A percentile compares a stretch with the other conserved stretches of the same genome.
Conservation (phyloP, 2,888 invertebrate species). For the Caenorhabditis wallacei region DNA sequence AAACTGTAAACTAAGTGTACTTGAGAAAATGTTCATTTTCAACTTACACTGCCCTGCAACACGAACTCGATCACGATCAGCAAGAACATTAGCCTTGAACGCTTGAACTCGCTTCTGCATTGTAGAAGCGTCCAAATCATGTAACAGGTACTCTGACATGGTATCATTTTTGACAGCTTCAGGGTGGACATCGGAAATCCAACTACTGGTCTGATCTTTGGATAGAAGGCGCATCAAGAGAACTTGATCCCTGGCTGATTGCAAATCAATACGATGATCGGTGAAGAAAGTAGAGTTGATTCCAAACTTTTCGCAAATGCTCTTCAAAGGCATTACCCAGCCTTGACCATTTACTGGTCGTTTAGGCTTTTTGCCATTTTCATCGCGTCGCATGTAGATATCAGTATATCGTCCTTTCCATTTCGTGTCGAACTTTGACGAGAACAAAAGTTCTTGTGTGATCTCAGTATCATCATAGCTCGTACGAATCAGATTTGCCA, state of each 20-base stretch:
- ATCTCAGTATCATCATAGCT: slow-evolving; percentile 67
- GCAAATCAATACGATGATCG: slow-evolving; percentile 68
- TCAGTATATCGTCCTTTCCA: slow-evolving; percentile 75
- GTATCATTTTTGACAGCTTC: slow-evolving; percentile 66
- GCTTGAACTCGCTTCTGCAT: slow-evolving; percentile 72
- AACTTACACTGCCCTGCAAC: slow-evolving; percentile 78
- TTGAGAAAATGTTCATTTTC: neutral
- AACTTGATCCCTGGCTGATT: slow-evolving; percentile 68
- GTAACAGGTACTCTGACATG: slow-evolving; percentile 60
- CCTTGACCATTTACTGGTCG: slow-evolving; percentile 73
- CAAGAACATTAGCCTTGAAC: slow-evolving; percentile 74
- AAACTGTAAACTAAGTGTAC: slow-evolving; percentile 73
- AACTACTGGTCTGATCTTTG: slow-evolving; percentile 60
- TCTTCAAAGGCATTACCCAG: slow-evolving; percentile 75
- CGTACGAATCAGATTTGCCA: slow-evolving; percentile 67
- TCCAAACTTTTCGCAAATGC: slow-evolving; percentile 71
- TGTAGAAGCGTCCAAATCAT: slow-evolving; percentile 72
- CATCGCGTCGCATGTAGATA: slow-evolving; percentile 63
- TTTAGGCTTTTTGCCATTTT: slow-evolving; percentile 64
- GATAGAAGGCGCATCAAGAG: slow-evolving; percentile 60
- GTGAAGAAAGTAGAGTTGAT: slow-evolving; percentile 72
- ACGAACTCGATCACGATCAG: slow-evolving; percentile 77
- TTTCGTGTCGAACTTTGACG: slow-evolving; percentile 72
- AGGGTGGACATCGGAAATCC: slow-evolving; percentile 66
- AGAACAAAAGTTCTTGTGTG: slow-evolving; percentile 72